Evolutionary conservation across 30 jellyfish, hydroid and myxozoan species (phyloP).

Genomic region (Turritopsis rubra): DNA sequence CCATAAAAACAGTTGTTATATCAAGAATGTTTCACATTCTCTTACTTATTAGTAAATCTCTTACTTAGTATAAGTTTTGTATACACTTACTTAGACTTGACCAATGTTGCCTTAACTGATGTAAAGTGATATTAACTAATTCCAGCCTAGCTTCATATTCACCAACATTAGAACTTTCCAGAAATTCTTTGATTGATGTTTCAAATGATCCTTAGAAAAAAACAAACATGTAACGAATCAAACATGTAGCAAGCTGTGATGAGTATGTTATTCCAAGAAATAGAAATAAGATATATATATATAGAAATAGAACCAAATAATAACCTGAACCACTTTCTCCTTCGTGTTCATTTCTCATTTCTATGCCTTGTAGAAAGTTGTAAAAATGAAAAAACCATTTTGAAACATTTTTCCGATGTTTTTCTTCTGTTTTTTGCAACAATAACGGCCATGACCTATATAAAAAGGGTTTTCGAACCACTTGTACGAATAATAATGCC

Average conservation of each 20-base stretch:
- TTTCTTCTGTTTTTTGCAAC: constrained; percentile 22
- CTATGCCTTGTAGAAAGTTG: background rate
- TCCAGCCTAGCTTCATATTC: constrained; percentile 69
- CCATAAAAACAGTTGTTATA: too few species aligned
- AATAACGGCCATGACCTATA: constrained; percentile 39
- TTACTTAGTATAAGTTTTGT: too few species aligned
- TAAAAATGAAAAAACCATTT: constrained; percentile 35
- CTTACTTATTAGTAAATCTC: too few species aligned
- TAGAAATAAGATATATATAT: background rate
- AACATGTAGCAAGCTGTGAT: background rate
- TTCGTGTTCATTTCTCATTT: background rate
- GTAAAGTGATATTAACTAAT: constrained; percentile 23
- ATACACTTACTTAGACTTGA: background rate
- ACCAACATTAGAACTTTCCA: constrained; percentile 69
- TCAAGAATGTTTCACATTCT: too few species aligned
- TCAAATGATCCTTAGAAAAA: constrained; percentile 16
- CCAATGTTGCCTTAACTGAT: background rate
- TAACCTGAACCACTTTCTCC: background rate
- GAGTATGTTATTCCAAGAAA: background rate
- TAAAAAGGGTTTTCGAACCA: too few species aligned
- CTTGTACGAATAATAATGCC: too few species aligned
- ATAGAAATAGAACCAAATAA: too few species aligned
- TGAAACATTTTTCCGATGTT: constrained; percentile 9
- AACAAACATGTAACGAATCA: background rate
- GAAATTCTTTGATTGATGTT: constrained; percentile 43